These are phyloP conservation scores for Erebia epiphron DNA, from an alignment of 2,888 invertebrate species.

Conservation along the genomic window DNA sequence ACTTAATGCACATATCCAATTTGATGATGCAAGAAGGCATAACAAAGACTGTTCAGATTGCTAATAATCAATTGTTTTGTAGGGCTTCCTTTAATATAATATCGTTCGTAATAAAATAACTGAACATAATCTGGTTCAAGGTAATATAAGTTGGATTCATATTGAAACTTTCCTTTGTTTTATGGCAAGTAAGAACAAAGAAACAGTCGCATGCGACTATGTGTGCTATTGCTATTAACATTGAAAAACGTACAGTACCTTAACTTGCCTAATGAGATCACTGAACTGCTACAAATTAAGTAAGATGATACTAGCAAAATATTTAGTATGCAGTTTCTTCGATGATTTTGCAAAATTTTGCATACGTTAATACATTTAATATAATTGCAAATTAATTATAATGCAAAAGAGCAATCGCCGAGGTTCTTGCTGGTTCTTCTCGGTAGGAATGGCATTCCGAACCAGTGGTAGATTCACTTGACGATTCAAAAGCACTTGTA, in stretches of 20 bases:
- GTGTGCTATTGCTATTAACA: not conserved
- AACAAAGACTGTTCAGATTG: not conserved
- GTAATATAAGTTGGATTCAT: not conserved
- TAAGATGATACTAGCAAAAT: not conserved
- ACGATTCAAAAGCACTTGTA: no score
- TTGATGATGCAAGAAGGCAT: not conserved
- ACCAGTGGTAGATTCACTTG: no score
- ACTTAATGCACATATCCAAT: no score
- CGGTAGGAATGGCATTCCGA: no score
- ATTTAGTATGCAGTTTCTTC: not conserved
- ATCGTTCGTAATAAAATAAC: not conserved
- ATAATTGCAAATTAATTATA: no score
- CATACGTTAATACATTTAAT: no score
- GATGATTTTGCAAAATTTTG: not conserved
- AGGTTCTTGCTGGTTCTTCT: no score
- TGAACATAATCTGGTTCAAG: conserved; percentile 11
- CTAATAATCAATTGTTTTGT: not conserved
- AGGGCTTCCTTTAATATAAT: not conserved
- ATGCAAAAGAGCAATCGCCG: no score
- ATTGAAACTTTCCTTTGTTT: conserved; percentile 8
- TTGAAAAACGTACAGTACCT: not conserved
- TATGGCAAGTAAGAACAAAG: conserved; percentile 5
- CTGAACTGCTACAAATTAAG: not conserved
- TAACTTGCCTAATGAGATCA: not conserved
- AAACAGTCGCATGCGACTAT: not conserved